phyloP scores from a whole-genome alignment of 2,888 invertebrate species.

The Dastarcus helophoroides region DNA sequence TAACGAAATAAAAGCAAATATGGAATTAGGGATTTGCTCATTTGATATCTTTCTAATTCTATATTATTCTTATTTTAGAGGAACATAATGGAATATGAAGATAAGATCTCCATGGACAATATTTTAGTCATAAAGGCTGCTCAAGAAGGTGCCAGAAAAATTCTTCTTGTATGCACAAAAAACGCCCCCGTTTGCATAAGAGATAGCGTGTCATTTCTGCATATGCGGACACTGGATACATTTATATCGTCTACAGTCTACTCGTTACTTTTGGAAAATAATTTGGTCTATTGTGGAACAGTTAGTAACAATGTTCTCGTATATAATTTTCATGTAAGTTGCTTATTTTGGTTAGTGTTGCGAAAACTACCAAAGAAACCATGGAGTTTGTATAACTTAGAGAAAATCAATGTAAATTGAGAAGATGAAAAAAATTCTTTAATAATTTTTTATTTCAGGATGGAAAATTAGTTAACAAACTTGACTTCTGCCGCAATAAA shows the following conservation, averaged over 20 bases:
- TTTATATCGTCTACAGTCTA: constrained; percentile 53
- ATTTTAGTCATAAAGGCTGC: constrained; percentile 60
- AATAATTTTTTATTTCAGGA: constrained; percentile 39
- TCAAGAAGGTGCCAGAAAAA: constrained; percentile 59
- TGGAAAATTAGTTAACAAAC: constrained; percentile 42
- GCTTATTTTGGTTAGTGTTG: not conserved
- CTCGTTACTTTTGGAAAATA: constrained; percentile 54
- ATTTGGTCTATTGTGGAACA: constrained; percentile 66
- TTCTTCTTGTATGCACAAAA: constrained; percentile 57
- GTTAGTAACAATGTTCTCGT: constrained; percentile 59
- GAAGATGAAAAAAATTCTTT: too few species aligned
- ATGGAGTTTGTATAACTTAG: too few species aligned
- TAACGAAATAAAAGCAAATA: too few species aligned
- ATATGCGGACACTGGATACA: constrained; percentile 52
- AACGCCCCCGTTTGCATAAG: constrained; percentile 58
- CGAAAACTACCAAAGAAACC: not conserved
- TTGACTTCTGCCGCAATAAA: constrained; percentile 33
- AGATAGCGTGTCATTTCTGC: constrained; percentile 58
- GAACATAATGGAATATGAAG: constrained; percentile 22
- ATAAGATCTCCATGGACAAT: constrained; percentile 47
- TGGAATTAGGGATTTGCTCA: too few species aligned
- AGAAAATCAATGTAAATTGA: too few species aligned
- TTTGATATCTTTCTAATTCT: too few species aligned
- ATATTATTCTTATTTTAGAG: constrained; percentile 19
- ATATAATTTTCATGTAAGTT: constrained; percentile 63